Conservation (phyloP, 1,140 invertebrate genomes). For the Sarcophaga peregrina region DNA sequence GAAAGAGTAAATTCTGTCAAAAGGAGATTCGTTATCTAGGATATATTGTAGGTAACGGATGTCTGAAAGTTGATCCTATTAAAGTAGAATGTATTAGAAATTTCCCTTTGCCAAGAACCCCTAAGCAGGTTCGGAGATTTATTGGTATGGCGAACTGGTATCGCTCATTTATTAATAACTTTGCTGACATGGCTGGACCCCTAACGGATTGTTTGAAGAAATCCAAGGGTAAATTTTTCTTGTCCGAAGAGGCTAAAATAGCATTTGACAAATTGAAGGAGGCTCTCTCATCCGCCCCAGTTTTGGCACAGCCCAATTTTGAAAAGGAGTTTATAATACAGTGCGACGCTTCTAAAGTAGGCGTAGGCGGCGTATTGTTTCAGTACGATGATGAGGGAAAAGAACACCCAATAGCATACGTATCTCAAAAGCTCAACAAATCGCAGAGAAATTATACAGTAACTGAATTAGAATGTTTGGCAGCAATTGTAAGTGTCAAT, state of each 20-base stretch:
- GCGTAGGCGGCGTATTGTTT: constrained; percentile 52
- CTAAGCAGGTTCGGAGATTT: constrained; percentile 65
- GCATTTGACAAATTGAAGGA: constrained; percentile 50
- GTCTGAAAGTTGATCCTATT: constrained; percentile 52
- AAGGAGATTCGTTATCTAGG: constrained; percentile 49
- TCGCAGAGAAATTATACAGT: constrained; percentile 48
- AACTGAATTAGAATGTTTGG: constrained; percentile 67
- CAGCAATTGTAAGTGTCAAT: constrained; percentile 63
- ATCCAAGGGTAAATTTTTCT: constrained; percentile 36
- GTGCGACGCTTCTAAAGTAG: constrained; percentile 43
- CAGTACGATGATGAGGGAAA: constrained; percentile 54
- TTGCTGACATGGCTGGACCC: constrained; percentile 49
- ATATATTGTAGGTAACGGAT: constrained; percentile 50
- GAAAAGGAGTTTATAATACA: constrained; percentile 45
- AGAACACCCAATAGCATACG: constrained; percentile 45
- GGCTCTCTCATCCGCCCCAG: constrained; percentile 42
- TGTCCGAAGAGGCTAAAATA: constrained; percentile 14
- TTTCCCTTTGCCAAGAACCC: constrained; percentile 44
- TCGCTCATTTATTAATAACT: constrained; percentile 59
- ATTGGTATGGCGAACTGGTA: constrained; percentile 66
- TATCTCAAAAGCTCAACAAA: constrained; percentile 45
- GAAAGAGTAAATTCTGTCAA: constrained; percentile 48
- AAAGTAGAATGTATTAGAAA: constrained; percentile 49
- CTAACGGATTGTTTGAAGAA: constrained; percentile 51
- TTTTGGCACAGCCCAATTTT: constrained; percentile 52